phyloP scores from a whole-genome alignment of 2,888 invertebrate genomes.

The Idaea straminata region DNA sequence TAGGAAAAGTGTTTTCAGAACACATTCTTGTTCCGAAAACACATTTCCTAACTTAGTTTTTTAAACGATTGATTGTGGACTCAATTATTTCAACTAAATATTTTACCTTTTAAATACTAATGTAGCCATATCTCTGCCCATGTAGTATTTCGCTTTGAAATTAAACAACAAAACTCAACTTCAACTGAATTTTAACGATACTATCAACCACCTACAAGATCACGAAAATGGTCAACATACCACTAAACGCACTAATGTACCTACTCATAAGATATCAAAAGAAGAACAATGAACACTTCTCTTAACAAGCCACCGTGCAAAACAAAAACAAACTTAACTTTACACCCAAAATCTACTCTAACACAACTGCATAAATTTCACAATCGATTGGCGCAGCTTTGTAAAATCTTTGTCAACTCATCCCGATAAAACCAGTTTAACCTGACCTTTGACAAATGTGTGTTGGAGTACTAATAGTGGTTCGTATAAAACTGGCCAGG shows the following conservation, averaged over 20 bases:
- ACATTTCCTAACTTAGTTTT: too few relatives aligned
- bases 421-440: conserved; percentile 41
- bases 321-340: conserved; percentile 29
- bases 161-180: neutral
- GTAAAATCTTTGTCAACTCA: conserved; percentile 29
- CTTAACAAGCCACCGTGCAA: conserved; percentile 65
- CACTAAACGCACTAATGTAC: conserved; percentile 34
- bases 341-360: neutral
- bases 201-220: conserved; percentile 46
- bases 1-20: too few relatives aligned
- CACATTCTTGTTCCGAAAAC: too few relatives aligned
- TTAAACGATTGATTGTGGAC: too few relatives aligned
- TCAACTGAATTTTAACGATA: neutral
- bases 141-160: neutral
- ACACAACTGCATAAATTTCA: conserved; percentile 17
- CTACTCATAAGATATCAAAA: conserved; percentile 51
- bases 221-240: conserved; percentile 51
- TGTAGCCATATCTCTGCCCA: neutral
- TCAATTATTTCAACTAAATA: too few relatives aligned
- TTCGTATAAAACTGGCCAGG: conserved; percentile 41
- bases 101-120: too few relatives aligned
- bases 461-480: conserved; percentile 18
- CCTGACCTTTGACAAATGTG: conserved; percentile 30
- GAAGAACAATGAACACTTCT: conserved; percentile 60
- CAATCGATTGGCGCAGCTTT: conserved; percentile 17